Conservation (phyloP, 2,888 invertebrate genomes). For the Abrostola triplasia region DNA sequence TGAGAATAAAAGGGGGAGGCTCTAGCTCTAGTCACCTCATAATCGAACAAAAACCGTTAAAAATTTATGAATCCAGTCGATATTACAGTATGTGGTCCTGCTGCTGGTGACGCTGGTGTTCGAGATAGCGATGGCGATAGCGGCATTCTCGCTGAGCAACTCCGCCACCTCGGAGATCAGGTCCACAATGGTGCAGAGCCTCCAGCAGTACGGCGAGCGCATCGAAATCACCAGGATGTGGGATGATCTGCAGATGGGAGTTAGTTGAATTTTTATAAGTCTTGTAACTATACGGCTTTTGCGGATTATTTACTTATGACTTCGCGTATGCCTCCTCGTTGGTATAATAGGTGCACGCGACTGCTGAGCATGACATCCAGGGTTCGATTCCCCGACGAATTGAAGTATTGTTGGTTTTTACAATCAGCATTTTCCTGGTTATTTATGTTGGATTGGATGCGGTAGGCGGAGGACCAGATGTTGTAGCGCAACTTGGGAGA, state of each 20-base stretch:
- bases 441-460: too few species aligned
- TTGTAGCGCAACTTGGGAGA: too few species aligned
- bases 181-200: conserved; percentile 68
- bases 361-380: too few species aligned
- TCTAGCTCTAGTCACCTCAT: background rate
- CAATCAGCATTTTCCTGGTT: too few species aligned
- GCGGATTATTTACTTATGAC: too few species aligned
- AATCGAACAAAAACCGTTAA: conserved; percentile 2
- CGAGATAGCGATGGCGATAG: conserved; percentile 73
- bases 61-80: conserved; percentile 32
- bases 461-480: too few species aligned
- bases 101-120: conserved; percentile 73
- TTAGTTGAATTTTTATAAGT: conserved; percentile 56
- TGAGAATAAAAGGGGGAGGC: too few species aligned
- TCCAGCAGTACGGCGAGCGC: conserved; percentile 65
- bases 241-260: conserved; percentile 79
- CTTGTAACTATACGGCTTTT: too few species aligned
- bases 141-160: conserved; percentile 69
- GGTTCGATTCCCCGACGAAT: too few species aligned
- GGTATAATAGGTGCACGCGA: too few species aligned
- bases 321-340: too few species aligned
- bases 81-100: conserved; percentile 75
- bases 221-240: conserved; percentile 71
- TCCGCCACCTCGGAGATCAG: conserved; percentile 68
- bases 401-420: too few species aligned